Evolutionary conservation across 2,888 invertebrate genomes (phyloP).

Genomic region (Leptinotarsa juncta): DNA sequence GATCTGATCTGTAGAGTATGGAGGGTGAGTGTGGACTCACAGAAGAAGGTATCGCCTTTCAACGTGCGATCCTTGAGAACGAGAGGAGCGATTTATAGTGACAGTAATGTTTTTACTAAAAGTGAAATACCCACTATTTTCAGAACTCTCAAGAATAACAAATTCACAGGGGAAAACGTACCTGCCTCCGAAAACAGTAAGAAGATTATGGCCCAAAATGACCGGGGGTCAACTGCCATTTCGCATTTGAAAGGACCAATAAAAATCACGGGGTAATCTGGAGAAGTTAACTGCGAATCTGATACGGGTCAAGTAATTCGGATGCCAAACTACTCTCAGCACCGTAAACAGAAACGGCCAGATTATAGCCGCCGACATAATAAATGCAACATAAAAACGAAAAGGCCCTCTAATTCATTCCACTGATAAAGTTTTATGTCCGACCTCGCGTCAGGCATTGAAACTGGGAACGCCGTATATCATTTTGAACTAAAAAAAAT

Average conservation of each 20-base stretch:
- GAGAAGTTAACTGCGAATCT: slow-evolving; percentile 1
- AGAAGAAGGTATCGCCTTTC: too few relatives aligned
- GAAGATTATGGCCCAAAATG: too few relatives aligned
- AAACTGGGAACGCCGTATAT: not conserved
- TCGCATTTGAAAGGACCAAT: not conserved
- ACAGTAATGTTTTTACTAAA: too few relatives aligned
- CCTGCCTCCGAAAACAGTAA: too few relatives aligned
- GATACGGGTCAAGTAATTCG: not conserved
- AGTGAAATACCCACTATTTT: too few relatives aligned
- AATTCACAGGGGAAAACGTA: too few relatives aligned
- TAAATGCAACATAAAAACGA: slow-evolving; percentile 16
- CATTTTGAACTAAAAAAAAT: not conserved
- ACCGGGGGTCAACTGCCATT: not conserved
- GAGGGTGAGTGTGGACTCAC: too few relatives aligned
- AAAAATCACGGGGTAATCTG: slow-evolving; percentile 1
- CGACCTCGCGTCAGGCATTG: not conserved
- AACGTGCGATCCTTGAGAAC: too few relatives aligned
- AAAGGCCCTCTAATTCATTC: slow-evolving; percentile 10
- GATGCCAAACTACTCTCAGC: not conserved
- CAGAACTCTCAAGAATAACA: too few relatives aligned
- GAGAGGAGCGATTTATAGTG: too few relatives aligned
- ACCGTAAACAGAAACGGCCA: slow-evolving; percentile 8
- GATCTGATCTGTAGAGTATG: too few relatives aligned
- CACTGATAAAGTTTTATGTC: slow-evolving; percentile 16
- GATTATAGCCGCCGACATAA: slow-evolving; percentile 14